Percentiles rank a stretch among this genome's conserved stretches.
These are phyloP conservation scores for Bergia puertoricense DNA, from an alignment of 92 coral and sea anemone species.

Conservation along the genomic window DNA sequence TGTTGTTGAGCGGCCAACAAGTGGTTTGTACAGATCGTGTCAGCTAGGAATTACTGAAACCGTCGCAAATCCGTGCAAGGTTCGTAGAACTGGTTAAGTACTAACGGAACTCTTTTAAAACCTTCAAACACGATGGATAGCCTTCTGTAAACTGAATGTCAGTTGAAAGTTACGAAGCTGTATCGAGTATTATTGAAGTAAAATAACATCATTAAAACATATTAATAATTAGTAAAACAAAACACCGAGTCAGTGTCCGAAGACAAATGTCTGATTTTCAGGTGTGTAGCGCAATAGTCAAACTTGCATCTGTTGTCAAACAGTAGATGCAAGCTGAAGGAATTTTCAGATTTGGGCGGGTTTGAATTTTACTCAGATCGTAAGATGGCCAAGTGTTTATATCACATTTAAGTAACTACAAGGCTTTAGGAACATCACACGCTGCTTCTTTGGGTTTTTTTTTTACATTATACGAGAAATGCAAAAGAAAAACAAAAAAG, in stretches of 20 bases:
- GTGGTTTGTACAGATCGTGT: conserved; percentile 57
- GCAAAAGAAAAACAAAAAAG: too few species aligned
- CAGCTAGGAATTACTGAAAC: conserved; percentile 63
- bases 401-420: not conserved
- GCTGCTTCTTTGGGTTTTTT: not conserved
- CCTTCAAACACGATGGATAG: too few species aligned
- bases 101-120: not conserved
- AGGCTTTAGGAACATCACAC: not conserved
- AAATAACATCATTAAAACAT: not conserved
- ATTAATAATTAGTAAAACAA: too few species aligned
- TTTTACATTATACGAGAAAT: not conserved
- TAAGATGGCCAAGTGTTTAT: not conserved
- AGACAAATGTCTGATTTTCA: not conserved
- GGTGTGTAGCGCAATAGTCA: not conserved
- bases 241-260: not conserved
- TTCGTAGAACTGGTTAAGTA: not conserved
- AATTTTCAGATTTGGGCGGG: not conserved
- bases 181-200: not conserved
- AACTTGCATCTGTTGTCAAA: too few species aligned
- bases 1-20: not conserved
- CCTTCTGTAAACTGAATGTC: not conserved
- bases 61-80: conserved; percentile 31
- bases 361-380: not conserved
- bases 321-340: too few species aligned
- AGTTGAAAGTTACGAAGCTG: not conserved